phyloP scores from a whole-genome alignment of 2,888 invertebrate species.

The Acronicta leporina region DNA sequence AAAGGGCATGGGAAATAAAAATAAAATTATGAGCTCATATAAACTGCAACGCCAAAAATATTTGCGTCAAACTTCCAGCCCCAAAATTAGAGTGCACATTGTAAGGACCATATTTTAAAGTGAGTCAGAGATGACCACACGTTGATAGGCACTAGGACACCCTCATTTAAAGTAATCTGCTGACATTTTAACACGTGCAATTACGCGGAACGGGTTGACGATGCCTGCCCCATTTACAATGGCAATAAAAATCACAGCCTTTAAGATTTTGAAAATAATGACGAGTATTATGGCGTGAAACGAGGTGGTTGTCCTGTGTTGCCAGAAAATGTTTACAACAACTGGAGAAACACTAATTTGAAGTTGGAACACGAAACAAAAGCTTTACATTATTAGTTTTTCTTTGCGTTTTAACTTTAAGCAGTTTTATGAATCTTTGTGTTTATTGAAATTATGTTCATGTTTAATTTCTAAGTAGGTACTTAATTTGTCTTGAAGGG shows the following conservation, averaged over 20 bases:
- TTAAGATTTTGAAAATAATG: constrained; percentile 40
- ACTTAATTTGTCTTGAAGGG: too few species aligned
- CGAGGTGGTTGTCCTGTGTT: constrained; percentile 32
- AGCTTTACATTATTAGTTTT: too few species aligned
- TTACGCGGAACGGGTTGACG: constrained; percentile 31
- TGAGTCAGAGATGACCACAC: constrained; percentile 38
- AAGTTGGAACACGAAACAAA: too few species aligned
- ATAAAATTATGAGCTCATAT: too few species aligned
- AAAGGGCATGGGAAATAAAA: too few species aligned
- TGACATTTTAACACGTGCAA: constrained; percentile 53
- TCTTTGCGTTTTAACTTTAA: too few species aligned
- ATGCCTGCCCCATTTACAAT: constrained; percentile 35
- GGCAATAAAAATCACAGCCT: constrained; percentile 47
- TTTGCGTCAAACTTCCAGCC: neutral
- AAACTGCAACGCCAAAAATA: neutral
- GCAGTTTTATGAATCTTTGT: too few species aligned
- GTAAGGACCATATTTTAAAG: constrained; percentile 3
- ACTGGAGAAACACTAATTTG: too few species aligned
- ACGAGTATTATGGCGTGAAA: constrained; percentile 39
- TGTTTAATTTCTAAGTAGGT: too few species aligned
- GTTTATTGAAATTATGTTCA: too few species aligned
- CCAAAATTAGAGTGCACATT: constrained; percentile 2
- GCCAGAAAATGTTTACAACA: constrained; percentile 20
- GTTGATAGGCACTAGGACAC: constrained; percentile 33
- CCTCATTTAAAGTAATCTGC: constrained; percentile 37